phyloP scores from a whole-genome alignment of 1,140 invertebrate species.

The Nephila pilipes region DNA sequence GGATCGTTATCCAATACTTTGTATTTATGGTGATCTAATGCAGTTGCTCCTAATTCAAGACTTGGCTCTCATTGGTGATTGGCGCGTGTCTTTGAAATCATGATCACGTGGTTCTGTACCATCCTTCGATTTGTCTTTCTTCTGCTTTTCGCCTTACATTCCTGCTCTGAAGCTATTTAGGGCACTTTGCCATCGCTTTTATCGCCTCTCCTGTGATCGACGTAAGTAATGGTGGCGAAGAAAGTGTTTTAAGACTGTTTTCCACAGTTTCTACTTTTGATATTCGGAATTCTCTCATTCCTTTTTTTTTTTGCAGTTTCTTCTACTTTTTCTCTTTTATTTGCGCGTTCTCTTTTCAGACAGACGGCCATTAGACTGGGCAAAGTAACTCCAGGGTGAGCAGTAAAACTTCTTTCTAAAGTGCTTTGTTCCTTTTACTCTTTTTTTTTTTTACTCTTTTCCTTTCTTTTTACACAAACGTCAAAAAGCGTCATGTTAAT shows the following conservation, averaged over 20 bases:
- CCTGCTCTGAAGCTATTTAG: constrained; percentile 37
- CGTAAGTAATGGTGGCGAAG: constrained; percentile 62
- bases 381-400: constrained; percentile 12
- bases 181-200: constrained; percentile 68
- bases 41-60: too few species aligned
- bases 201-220: constrained; percentile 57
- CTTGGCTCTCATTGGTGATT: not conserved
- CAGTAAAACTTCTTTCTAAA: constrained; percentile 61
- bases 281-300: constrained; percentile 21
- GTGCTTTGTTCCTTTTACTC: constrained; percentile 28
- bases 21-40: too few species aligned
- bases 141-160: not conserved
- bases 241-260: constrained; percentile 71
- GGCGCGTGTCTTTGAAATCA: not conserved
- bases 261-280: constrained; percentile 55
- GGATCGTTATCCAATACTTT: too few species aligned
- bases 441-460: too few species aligned
- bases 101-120: not conserved
- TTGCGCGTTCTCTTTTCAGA: constrained; percentile 2
- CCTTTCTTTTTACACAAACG: not conserved
- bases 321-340: constrained; percentile 1
- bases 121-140: not conserved
- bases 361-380: constrained; percentile 37
- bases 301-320: constrained; percentile 3
- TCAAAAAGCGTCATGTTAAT: constrained; percentile 38